Base-by-base conservation (phyloP, 2,797 vertebrate genomes). In the Brachyrhaphis roseni region DNA sequence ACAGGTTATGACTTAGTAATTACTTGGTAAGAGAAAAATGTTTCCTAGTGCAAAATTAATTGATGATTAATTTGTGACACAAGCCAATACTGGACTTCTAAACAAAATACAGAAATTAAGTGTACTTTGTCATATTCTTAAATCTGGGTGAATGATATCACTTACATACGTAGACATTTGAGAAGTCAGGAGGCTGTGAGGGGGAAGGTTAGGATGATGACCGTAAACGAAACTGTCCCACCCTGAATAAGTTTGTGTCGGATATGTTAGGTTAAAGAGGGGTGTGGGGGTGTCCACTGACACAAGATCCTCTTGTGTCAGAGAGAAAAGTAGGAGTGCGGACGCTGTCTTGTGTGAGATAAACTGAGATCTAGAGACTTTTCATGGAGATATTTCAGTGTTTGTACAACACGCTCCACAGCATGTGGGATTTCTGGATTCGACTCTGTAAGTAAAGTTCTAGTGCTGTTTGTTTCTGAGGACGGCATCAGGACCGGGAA, bases 401-500 rank as follows among this genome's bases (percentile, higher is more conserved):
- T 83, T 1, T 94, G 49, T 92, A 86, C 91, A 43, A 82, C 78
- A 86, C 84, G 62, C 77, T 93, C 73, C 75, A 89, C 84, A 75
- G 77, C 82, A 85, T 93, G 90, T 92, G 93, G 41, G 91, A 95
- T 83, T 88, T 75, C 89, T 93, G 92, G 90, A 89, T 91, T 7
- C 89, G 90, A 23, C 74, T 94, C 10, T 79, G 94, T 95, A 88
- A 95, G 94, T 95, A 93, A 36, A 75, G 77, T 41, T 57, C 77
- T 13, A 81, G 80, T 53, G 86, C 75, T 85, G 77, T 51, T 77
- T 73, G 82, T 76, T 82, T 84, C 51, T 4, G 70, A 47, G 62
- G 4, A 74, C 45, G 34, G 78, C 57, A 36, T 72, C 75, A 80
- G 66, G 77, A 72, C 39, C n/a, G 80, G 39, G 41, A n/a, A 57